Evolutionary conservation across 2,113 vertebrate species (phyloP).

Genomic region (Leptocoma aspasia): DNA sequence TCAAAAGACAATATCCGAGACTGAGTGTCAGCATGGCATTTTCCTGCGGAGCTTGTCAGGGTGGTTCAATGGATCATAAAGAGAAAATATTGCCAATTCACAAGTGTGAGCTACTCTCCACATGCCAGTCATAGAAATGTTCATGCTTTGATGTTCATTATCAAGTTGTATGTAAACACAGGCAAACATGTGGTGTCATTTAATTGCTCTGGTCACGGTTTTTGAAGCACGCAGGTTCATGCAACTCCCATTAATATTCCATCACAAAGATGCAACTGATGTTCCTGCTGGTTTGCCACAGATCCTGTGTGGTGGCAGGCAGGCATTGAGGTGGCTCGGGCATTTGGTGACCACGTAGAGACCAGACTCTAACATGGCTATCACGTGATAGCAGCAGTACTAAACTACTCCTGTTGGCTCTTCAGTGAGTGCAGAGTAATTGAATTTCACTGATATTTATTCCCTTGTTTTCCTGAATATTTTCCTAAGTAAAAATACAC

Average conservation of each 20-base stretch:
- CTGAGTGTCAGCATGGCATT: background rate
- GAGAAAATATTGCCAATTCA: background rate
- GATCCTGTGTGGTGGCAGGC: too few relatives aligned
- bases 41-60: background rate
- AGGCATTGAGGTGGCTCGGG: rapidly evolving
- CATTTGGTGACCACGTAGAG: rapidly evolving
- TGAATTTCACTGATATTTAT: background rate
- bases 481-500: background rate
- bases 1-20: background rate
- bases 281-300: rapidly evolving
- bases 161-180: background rate
- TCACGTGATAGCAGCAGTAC: rapidly evolving
- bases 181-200: too few relatives aligned
- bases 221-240: background rate
- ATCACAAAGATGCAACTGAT: background rate
- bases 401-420: background rate
- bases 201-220: background rate
- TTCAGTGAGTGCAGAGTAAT: background rate
- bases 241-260: background rate
- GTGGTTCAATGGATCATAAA: background rate
- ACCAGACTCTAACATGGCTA: rapidly evolving
- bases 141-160: background rate
- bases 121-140: background rate
- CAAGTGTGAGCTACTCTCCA: background rate
- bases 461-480: background rate